Conservation (phyloP, 2,113 vertebrate species). For the Eulemur rufifrons region DNA sequence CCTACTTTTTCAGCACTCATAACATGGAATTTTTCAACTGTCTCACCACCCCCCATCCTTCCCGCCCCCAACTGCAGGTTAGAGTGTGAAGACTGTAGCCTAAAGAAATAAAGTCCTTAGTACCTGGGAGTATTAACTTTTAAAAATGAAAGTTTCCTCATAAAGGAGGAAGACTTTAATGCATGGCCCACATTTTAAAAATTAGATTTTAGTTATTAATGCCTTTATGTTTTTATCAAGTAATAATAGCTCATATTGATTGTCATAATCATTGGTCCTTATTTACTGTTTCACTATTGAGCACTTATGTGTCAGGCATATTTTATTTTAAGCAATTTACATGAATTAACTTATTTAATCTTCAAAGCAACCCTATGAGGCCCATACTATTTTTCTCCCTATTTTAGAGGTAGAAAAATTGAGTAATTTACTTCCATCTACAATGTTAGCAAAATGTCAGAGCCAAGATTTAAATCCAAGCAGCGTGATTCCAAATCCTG, state of each 20-base stretch:
- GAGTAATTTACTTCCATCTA: constrained; percentile 1
- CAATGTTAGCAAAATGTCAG: constrained; percentile 16
- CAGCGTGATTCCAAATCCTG: background rate
- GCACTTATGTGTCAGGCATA: background rate
- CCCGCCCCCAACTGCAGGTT: background rate
- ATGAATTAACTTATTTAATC: background rate
- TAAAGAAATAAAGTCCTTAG: constrained; percentile 14
- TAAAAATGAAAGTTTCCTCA: constrained; percentile 6
- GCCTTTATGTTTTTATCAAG: constrained; percentile 31
- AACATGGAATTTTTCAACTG: background rate
- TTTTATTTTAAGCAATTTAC: constrained; percentile 38
- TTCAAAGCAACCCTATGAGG: background rate
- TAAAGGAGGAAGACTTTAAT: background rate
- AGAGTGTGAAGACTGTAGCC: background rate
- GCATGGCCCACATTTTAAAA: background rate
- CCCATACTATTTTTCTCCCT: background rate
- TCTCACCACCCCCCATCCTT: background rate
- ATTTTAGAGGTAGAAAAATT: background rate
- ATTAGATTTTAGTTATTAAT: background rate
- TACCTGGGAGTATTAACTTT: background rate
- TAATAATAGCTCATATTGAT: background rate
- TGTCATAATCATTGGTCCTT: background rate
- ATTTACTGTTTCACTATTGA: background rate
- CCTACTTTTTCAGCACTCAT: background rate
- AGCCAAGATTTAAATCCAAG: background rate